phyloP scores from a whole-genome alignment of 2,888 invertebrate species.

The Chymomyza caudatula region DNA sequence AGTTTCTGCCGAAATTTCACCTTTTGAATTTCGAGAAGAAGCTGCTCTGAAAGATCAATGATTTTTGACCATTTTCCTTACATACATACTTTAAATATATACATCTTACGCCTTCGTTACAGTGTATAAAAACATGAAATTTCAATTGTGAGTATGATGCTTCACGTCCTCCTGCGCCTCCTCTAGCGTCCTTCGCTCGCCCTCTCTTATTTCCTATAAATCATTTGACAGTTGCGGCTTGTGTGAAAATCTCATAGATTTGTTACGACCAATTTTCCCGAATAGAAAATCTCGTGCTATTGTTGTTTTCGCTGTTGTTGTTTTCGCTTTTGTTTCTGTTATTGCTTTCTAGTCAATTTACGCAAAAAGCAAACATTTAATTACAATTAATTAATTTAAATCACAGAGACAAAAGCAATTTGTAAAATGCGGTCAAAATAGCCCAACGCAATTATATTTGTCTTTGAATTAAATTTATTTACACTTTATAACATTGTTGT shows the following conservation, averaged over 20 bases:
- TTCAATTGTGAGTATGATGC: slow-evolving; percentile 46
- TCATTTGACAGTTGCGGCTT: slow-evolving; percentile 53
- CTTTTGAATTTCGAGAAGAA: too few species aligned
- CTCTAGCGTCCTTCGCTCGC: slow-evolving; percentile 18
- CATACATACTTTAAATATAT: too few species aligned
- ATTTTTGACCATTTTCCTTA: too few species aligned
- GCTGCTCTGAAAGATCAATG: too few species aligned
- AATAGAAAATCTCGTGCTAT: not conserved
- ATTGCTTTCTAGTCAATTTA: slow-evolving; percentile 38
- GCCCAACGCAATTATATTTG: not conserved
- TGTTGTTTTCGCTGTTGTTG: slow-evolving; percentile 23
- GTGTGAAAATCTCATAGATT: slow-evolving; percentile 60
- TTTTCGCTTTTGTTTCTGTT: slow-evolving; percentile 30
- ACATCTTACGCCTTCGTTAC: too few species aligned
- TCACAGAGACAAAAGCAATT: slow-evolving; percentile 10
- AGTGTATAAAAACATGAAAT: slow-evolving; percentile 22
- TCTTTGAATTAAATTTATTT: slow-evolving; percentile 1
- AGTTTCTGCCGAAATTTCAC: too few species aligned
- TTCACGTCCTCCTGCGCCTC: not conserved
- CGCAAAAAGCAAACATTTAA: slow-evolving; percentile 10
- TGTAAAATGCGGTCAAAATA: not conserved
- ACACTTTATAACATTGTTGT: not conserved
- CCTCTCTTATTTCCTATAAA: not conserved
- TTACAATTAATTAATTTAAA: slow-evolving; percentile 52
- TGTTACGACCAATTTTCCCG: slow-evolving; percentile 43